A percentile compares a stretch with the other conserved stretches of the same genome.
These are phyloP conservation scores for Brachystomella parvula DNA, from an alignment of 1,140 invertebrate species.

Conservation along the genomic window DNA sequence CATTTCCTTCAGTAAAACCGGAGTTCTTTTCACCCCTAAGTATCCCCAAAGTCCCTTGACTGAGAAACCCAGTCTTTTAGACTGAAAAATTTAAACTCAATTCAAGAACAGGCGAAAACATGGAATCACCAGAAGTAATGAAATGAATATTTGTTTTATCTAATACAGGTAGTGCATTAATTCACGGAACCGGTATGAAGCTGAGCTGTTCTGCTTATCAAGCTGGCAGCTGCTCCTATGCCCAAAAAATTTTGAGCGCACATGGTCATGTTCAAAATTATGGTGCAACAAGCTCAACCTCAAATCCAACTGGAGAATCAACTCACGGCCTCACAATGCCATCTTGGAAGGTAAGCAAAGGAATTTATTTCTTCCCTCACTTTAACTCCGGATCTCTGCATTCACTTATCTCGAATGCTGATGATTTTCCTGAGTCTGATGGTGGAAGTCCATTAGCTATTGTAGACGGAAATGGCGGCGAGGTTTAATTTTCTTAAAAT, in stretches of 20 bases:
- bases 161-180: neutral
- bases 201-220: slow-evolving; percentile 38
- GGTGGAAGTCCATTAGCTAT: no score
- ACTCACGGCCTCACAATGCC: slow-evolving; percentile 31
- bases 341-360: slow-evolving; percentile 32
- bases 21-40: no score
- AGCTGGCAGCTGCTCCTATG: slow-evolving; percentile 34
- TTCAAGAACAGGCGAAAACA: no score
- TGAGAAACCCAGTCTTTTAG: no score
- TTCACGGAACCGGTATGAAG: slow-evolving; percentile 34
- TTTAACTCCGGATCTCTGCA: neutral
- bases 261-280: slow-evolving; percentile 34
- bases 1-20: no score
- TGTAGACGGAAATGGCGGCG: no score
- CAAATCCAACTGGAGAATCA: slow-evolving; percentile 21
- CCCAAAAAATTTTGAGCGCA: slow-evolving; percentile 34
- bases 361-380: neutral
- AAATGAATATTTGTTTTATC: neutral
- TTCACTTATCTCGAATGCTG: no score
- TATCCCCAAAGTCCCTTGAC: no score
- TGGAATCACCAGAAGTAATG: no score
- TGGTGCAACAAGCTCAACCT: slow-evolving; percentile 35
- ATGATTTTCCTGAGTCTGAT: no score
- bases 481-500: no score
- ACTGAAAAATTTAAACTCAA: no score